Base-by-base conservation (phyloP, 2,888 invertebrate species). In the Mesopsocus fuscifrons region DNA sequence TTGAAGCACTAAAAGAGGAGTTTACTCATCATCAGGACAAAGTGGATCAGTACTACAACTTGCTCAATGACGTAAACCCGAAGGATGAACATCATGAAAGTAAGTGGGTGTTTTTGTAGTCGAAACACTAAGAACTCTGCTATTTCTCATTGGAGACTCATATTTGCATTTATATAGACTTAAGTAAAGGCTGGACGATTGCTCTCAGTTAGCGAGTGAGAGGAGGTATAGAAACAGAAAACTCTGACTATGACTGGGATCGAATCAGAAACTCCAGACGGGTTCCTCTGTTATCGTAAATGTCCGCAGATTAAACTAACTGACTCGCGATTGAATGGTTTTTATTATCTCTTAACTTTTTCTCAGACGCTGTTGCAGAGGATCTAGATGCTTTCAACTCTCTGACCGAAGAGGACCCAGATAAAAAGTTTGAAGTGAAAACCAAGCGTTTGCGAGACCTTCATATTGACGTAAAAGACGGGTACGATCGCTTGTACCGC, bases 11-110 rank as follows among this genome's bases (percentile, higher is more conserved):
- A 13, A 81, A 78, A 55, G 83, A 91, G 57, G 94, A 94, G 61
- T 91, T 94, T 55, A 62, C 64, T 16, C 91, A 92, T 58, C 89
- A 94, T 55, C 88, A 92, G 58, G 82, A 89, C 51, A 92, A 91
- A 63, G 74, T 92, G 41, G 83, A 91, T 57, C 79, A 92, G 55
- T 92, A 88, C 57, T 81, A 85, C 58, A 72, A 77, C 34, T 59
- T 92, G 45, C 64, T 88, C 42, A 70, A 73, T 49, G 77, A 83
- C 52, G 64, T 79, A 22, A 60, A 67, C 33, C 68, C 65, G 15
- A 60, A 59, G 47, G 59, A 66, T 34, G 72, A 77, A 49, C 66
- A 66, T 26, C 69, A 82, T 22, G 21, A 15, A 31, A 21, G 38
- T 38, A 38, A 17, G 38, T 34, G 9, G 15, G 26, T 9, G n/a